Base-by-base conservation (phyloP, 2,888 invertebrate species). In the Drosophila prolongata region DNA sequence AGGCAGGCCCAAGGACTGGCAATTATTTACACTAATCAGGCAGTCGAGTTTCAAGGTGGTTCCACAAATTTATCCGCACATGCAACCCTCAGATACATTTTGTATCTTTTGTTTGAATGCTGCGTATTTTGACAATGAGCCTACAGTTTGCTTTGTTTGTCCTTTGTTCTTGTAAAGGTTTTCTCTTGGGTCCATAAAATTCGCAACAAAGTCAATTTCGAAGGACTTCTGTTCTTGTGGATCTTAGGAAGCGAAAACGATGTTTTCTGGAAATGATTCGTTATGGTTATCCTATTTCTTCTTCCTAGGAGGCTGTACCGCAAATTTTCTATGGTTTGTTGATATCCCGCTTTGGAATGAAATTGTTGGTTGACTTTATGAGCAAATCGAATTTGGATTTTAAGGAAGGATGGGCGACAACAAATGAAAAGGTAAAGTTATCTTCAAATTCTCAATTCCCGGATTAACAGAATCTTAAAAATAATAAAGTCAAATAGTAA, bases 21-120 rank as follows among this genome's bases (percentile, higher is more conserved):
- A 85, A 89, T 85, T 85, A 89, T 89, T 82, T 85, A 79, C 83
- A 89, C 85, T 85, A 85, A 85, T 85, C 89, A 85, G 80, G 60
- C 84, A 75, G 81, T 44, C 77, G 47, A 46, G 66, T 56, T 46
- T 56, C 64, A 30, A 75, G 65, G 69, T 68, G 75, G 49, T 55
- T 50, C 35, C 24, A 27, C 43, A 72, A 57, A 67, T 54, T 42
- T 19, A 58, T 58, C 58, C 58, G 30, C 52, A 64, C 46, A 34
- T 53, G 56, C 85, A 76, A 85, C 87, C 86, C 82, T 67, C 70
- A 60, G 16, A 27, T 27, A 49, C 24, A 47, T 56, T 66, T 40
- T 53, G 52, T 16, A 3, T 49, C 52, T 50, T 79, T 70, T 77
- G 69, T 69, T 16, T 81, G 59, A 59, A 46, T 46, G 65, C 76